Evolutionary conservation across 2,888 invertebrate species (phyloP), one percentile per base, ranked within the genome.

Genomic region (Allophyes oxyacanthae): DNA sequence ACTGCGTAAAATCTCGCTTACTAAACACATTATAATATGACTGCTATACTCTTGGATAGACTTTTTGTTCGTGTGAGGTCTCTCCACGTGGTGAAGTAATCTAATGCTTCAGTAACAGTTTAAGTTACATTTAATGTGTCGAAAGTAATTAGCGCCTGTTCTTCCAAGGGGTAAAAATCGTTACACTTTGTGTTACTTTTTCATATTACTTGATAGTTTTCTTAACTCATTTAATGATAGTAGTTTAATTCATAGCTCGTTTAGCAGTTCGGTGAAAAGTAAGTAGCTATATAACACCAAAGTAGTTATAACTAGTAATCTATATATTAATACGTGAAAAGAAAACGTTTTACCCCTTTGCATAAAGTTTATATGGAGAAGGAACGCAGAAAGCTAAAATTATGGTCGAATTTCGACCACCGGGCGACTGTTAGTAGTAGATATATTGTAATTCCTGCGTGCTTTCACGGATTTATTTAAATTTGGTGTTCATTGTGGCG

Each of bases 91-190:
- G 52, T 13, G 36, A 5, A 71, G 53, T 66, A 66, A 66, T 70
- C 58, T 34, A 71, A 71, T 59, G 54, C 54, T 56, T 25, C 38
- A 48, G 59, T 51, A 65, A 51, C 54, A 59, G 66, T 71, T 71
- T 54, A 46, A 65, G 51, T 72, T 71, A 65, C 67, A 71, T 60
- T 55, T 49, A 72, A 61, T 66, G 67, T 55, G 48, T 59, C 56
- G 53, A 65, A 65, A 61, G 70, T 67, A 66, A 76, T 60, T 68
- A 77, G 63, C 42, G 48, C 38, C 42, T 57, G 49, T 38, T 64
- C 49, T 57, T 52, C 32, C 2, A 10, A 33, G 25, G 34, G 11
- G 34, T 48, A 11, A 42, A 49, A 41, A 14, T 37, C 32, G 33
- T 43, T 34, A 6, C 20, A 15, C 49, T 53, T 26, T 45, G 25